These are phyloP conservation scores for Clusia tigrina DNA, from an alignment of 2,888 invertebrate species.

Conservation along the genomic window DNA sequence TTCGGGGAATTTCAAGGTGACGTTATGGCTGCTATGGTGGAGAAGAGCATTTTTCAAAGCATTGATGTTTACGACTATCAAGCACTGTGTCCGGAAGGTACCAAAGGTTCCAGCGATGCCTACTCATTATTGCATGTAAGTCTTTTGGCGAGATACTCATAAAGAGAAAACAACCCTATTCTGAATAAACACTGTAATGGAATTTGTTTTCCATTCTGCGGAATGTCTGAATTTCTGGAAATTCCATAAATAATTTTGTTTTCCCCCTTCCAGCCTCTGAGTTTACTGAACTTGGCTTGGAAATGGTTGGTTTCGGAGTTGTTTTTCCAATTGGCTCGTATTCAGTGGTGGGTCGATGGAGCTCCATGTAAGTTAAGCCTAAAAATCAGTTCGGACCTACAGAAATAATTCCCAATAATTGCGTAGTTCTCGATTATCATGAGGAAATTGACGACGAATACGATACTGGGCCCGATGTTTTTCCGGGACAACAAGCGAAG, in stretches of 20 bases:
- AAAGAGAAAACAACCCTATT: too few relatives aligned
- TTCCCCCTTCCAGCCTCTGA: constrained; percentile 62
- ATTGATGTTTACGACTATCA: constrained; percentile 87
- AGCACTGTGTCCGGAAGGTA: constrained; percentile 72
- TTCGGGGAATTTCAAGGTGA: constrained; percentile 80
- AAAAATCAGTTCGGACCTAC: not conserved
- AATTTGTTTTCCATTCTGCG: not conserved
- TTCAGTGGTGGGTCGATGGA: constrained; percentile 61
- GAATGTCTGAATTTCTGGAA: not conserved
- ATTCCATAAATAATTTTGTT: not conserved
- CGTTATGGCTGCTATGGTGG: constrained; percentile 79
- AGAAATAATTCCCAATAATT: not conserved
- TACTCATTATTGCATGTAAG: constrained; percentile 53
- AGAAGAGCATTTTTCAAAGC: constrained; percentile 75
- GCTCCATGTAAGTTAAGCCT: constrained; percentile 56
- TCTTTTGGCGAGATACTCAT: constrained; percentile 7
- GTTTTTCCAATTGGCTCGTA: constrained; percentile 57
- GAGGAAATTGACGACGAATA: constrained; percentile 64
- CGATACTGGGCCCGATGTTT: constrained; percentile 57
- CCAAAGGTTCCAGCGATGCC: constrained; percentile 55
- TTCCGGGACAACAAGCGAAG: constrained; percentile 43
- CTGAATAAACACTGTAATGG: not conserved
- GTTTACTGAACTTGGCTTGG: constrained; percentile 56
- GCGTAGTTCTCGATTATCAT: constrained; percentile 62
- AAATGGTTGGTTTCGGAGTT: constrained; percentile 65